Base-by-base conservation (phyloP, 2,888 invertebrate species). In the Panopea generosa region DNA sequence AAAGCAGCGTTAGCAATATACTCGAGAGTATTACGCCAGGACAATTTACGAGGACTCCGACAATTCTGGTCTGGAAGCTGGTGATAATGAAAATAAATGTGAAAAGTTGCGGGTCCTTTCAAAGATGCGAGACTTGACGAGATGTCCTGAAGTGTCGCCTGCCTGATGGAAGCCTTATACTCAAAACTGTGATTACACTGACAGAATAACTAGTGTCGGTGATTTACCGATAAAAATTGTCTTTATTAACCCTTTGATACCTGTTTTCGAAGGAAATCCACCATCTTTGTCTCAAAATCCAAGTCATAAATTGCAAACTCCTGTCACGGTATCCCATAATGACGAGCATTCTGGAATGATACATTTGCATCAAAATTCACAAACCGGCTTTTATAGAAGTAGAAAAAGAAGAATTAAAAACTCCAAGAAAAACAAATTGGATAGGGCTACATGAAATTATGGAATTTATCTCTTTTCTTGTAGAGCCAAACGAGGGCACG, bases 401-500 rank as follows among this genome's bases (percentile, higher is more conserved):
- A 40, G 40, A 40, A 40, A 40, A 40, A 40, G 9, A 40, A 40
- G 40, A 40, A 7, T 11, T 7, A 40, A 16, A 40, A 40, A 29
- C 29, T 55, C 16, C 26, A 55, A 55, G 26, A n/a, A 47, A 26
- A 60, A 38, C 18, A 33, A 50, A 61, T 50, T 33, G 50, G n/a
- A 27, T 61, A 27, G 11, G 20, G 20, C n/a, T 11, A 50, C 7
- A 33, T 14, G 26, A 53, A n/a, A 9, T 14, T 6, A 27, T 38
- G 40, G 40, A 63, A 63, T 63, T 63, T 63, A 63, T 69, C 50
- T 69, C 60, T 53, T 61, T n/a, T 53, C 43, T 56, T 27, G 49
- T 61, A 33, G 20, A 45, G 68, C 67, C 59, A 66, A 66, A 60
- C 59, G 60, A 60, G 72, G 59, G 59, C 72, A 66, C 29, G 59